A percentile compares a stretch with the other conserved stretches of the same genome.
Evolutionary conservation across 2,113 vertebrate species (phyloP).

Genomic region (Sander lucioperca): DNA sequence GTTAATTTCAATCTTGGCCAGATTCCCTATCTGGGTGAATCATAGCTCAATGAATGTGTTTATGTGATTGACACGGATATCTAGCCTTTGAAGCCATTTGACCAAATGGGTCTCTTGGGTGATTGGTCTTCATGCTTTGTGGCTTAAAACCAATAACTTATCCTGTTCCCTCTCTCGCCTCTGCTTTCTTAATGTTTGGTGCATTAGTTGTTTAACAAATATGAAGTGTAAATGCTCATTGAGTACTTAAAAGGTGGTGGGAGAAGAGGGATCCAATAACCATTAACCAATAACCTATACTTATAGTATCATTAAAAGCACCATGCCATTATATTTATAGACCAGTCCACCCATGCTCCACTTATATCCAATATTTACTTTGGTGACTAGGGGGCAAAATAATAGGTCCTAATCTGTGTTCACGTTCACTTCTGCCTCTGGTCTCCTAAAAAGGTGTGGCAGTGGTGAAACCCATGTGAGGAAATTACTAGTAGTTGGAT

Average conservation of each 20-base stretch:
- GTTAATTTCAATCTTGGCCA: slow-evolving; percentile 71
- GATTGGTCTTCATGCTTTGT: slow-evolving; percentile 63
- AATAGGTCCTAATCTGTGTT: too few species aligned
- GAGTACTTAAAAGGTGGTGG: slow-evolving; percentile 18
- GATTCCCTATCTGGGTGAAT: slow-evolving; percentile 50
- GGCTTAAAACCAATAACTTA: slow-evolving; percentile 69
- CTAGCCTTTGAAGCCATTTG: slow-evolving; percentile 56
- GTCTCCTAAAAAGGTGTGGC: too few species aligned
- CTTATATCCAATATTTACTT: too few species aligned
- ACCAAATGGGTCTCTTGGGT: slow-evolving; percentile 59
- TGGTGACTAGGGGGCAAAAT: too few species aligned
- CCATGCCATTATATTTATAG: neutral
- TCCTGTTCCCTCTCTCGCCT: slow-evolving; percentile 39
- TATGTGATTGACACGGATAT: slow-evolving; percentile 67
- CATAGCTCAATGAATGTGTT: slow-evolving; percentile 55
- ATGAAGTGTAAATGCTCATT: slow-evolving; percentile 44
- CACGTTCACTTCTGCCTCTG: too few species aligned
- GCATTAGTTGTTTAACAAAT: slow-evolving; percentile 63
- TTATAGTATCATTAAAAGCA: slow-evolving; percentile 18
- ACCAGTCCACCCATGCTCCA: neutral
- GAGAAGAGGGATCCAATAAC: slow-evolving; percentile 46
- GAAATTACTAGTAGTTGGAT: too few species aligned
- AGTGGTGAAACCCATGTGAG: too few species aligned
- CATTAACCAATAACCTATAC: slow-evolving; percentile 4
- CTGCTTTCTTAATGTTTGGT: slow-evolving; percentile 32